Evolutionary conservation across 1,140 invertebrate genomes (phyloP).

Genomic region (Brachionus rubens): DNA sequence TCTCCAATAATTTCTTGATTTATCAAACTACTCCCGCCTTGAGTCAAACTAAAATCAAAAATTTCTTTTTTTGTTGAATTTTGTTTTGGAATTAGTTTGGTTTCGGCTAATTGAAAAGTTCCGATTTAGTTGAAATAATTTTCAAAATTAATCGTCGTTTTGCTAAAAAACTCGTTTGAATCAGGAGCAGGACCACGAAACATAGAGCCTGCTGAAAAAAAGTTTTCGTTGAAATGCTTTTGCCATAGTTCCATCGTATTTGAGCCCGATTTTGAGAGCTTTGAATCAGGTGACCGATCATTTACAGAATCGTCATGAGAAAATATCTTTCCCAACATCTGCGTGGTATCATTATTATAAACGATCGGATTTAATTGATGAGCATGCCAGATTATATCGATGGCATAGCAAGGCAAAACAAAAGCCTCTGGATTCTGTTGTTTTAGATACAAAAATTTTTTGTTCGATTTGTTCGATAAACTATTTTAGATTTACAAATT

Average conservation of each 20-base stretch:
- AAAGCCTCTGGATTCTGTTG: conserved; percentile 55
- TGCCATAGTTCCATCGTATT: background rate
- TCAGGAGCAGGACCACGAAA: background rate
- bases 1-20: too few relatives aligned
- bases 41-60: too few relatives aligned
- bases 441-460: conserved; percentile 54
- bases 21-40: too few relatives aligned
- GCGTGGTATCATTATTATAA: conserved; percentile 58
- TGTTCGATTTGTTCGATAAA: conserved; percentile 59
- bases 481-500: too few relatives aligned
- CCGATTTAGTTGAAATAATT: background rate
- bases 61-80: too few relatives aligned
- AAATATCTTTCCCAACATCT: conserved; percentile 56
- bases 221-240: background rate
- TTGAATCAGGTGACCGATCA: conserved; percentile 53
- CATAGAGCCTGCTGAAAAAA: background rate
- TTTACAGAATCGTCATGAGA: conserved; percentile 58
- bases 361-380: conserved; percentile 60
- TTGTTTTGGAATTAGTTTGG: too few relatives aligned
- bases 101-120: too few relatives aligned
- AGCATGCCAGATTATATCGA: conserved; percentile 62
- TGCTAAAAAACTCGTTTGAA: background rate
- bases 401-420: conserved; percentile 63
- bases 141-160: background rate
- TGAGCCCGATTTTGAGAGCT: conserved; percentile 48